phyloP scores from a whole-genome alignment of 1,140 invertebrate genomes.

The Anastrepha obliqua region DNA sequence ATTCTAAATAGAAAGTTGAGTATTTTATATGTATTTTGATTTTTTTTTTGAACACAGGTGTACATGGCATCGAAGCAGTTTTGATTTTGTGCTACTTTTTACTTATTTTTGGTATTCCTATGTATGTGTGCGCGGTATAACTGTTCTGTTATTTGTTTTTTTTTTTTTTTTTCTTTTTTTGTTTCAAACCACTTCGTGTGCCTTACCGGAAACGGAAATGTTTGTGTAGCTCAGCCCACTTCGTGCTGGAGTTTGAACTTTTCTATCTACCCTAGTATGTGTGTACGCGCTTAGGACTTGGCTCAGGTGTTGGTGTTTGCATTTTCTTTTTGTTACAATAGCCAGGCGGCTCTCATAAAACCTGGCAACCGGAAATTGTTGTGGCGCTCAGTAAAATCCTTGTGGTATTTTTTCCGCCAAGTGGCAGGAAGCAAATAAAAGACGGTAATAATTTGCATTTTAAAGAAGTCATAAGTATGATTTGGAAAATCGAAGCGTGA shows the following conservation, averaged over 20 bases:
- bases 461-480: background rate
- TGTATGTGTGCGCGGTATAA: background rate
- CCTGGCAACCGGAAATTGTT: conserved; percentile 46
- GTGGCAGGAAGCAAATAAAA: conserved; percentile 26
- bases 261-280: background rate
- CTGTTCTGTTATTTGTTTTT: no score
- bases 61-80: no score
- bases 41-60: no score
- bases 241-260: background rate
- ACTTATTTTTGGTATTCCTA: background rate
- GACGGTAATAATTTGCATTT: conserved; percentile 6
- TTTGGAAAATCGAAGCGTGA: background rate
- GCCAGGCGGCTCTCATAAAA: conserved; percentile 23
- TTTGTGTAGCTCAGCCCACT: background rate
- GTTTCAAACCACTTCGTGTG: conserved; percentile 21
- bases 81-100: background rate
- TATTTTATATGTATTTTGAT: no score
- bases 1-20: no score
- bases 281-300: background rate
- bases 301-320: background rate
- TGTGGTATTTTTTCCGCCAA: conserved; percentile 21
- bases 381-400: conserved; percentile 25
- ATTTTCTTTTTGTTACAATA: background rate
- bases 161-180: background rate
- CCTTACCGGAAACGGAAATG: conserved; percentile 36